A percentile compares a stretch with the other conserved stretches of the same genome.
Conservation (phyloP, 2,797 vertebrate species). For the Chaunax sp. region DNA sequence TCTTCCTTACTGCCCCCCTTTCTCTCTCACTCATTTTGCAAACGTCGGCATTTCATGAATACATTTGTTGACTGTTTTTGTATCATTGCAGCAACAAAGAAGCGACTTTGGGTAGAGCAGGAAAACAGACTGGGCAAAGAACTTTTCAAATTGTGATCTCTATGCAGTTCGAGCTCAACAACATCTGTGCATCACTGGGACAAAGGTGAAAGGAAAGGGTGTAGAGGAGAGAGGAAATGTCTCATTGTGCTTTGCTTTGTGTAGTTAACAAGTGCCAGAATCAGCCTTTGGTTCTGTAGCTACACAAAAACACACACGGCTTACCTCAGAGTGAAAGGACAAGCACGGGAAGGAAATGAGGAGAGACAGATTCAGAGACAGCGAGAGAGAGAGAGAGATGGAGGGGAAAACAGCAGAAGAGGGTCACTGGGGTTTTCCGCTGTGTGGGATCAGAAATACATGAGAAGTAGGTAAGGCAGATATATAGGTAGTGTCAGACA, state of each 20-base stretch:
- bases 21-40: constrained; percentile 50
- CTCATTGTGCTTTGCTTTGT: constrained; percentile 37
- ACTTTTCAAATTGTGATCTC: neutral
- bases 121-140: constrained; percentile 21
- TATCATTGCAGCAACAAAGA: constrained; percentile 2
- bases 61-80: constrained; percentile 39
- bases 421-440: constrained; percentile 70
- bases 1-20: constrained; percentile 24
- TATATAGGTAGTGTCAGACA: constrained; percentile 26
- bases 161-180: constrained; percentile 4
- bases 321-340: constrained; percentile 22
- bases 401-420: constrained; percentile 47
- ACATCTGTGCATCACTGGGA: neutral
- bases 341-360: constrained; percentile 66
- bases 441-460: constrained; percentile 62
- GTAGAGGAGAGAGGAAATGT: constrained; percentile 57
- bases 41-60: constrained; percentile 53
- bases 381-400: constrained; percentile 22
- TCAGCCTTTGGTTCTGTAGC: constrained; percentile 11
- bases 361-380: constrained; percentile 15
- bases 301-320: constrained; percentile 41
- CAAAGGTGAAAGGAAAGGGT: constrained; percentile 54
- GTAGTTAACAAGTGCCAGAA: constrained; percentile 12
- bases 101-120: neutral
- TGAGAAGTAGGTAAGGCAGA: constrained; percentile 41